Evolutionary conservation across 2,113 vertebrate genomes (phyloP).

Genomic region (Mungos mungo): DNA sequence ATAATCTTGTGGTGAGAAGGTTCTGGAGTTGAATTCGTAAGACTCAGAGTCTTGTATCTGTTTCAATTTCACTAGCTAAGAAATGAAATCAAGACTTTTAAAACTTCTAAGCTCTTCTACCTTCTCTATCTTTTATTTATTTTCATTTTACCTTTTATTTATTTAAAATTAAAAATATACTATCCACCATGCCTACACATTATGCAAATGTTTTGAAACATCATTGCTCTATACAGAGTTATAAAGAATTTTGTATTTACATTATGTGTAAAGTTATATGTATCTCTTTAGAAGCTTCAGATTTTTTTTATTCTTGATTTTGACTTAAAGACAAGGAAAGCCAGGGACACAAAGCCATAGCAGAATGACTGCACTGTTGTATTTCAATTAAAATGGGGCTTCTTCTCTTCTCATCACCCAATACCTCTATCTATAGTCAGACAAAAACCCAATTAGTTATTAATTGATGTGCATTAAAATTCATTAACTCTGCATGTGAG

Average conservation of each 20-base stretch:
- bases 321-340: not conserved
- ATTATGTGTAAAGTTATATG: fast-evolving
- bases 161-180: constrained; percentile 19
- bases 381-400: constrained; percentile 76
- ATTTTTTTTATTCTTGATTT: constrained; percentile 25
- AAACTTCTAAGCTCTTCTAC: fast-evolving
- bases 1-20: not conserved
- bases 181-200: not conserved
- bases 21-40: not conserved
- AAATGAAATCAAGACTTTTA: constrained; percentile 20
- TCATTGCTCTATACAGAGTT: not conserved
- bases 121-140: not conserved
- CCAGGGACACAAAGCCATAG: not conserved
- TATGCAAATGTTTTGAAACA: not conserved
- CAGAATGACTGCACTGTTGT: constrained; percentile 33
- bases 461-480: constrained; percentile 92
- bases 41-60: not conserved
- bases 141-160: not conserved
- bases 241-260: not conserved
- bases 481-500: constrained; percentile 90
- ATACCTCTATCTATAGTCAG: constrained; percentile 74
- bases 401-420: constrained; percentile 65
- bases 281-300: not conserved
- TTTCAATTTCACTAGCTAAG: not conserved
- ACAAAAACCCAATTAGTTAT: constrained; percentile 90